A percentile compares a stretch with the other conserved stretches of the same genome.
These are phyloP conservation scores for Odontocolon sp. DNA, from an alignment of 2,888 invertebrate genomes.

Conservation along the genomic window DNA sequence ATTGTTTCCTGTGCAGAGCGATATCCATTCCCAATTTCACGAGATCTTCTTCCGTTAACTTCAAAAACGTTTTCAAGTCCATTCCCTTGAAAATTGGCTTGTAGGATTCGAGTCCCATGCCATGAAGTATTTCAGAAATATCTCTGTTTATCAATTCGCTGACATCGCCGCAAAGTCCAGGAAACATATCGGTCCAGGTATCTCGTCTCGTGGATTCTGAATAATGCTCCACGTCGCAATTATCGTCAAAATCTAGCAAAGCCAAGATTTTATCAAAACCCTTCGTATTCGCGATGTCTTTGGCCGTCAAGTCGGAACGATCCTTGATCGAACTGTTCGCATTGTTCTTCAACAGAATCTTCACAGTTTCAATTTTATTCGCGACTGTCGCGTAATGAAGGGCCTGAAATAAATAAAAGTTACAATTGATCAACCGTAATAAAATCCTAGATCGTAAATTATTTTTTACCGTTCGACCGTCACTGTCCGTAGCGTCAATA, in stretches of 20 bases:
- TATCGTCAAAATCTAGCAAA: slow-evolving; percentile 63
- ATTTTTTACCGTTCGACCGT: slow-evolving; percentile 85
- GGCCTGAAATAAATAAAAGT: slow-evolving; percentile 80
- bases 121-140: slow-evolving; percentile 83
- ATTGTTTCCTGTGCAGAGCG: slow-evolving; percentile 84
- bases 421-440: background rate
- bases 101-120: slow-evolving; percentile 84
- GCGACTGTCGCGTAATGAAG: slow-evolving; percentile 85
- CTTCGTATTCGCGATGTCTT: slow-evolving; percentile 83
- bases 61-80: slow-evolving; percentile 83
- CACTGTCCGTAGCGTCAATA: slow-evolving; percentile 84
- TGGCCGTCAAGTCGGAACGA: slow-evolving; percentile 81
- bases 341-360: slow-evolving; percentile 82
- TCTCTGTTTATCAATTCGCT: slow-evolving; percentile 76
- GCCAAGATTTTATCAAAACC: slow-evolving; percentile 78
- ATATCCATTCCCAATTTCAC: slow-evolving; percentile 83
- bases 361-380: slow-evolving; percentile 83
- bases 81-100: slow-evolving; percentile 82
- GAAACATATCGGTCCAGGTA: slow-evolving; percentile 83
- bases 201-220: slow-evolving; percentile 70
- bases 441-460: slow-evolving; percentile 14
- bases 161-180: slow-evolving; percentile 72
- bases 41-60: slow-evolving; percentile 84
- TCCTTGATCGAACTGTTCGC: slow-evolving; percentile 82
- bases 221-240: slow-evolving; percentile 56